A percentile compares a stretch with the other conserved stretches of the same genome.
phyloP scores from a whole-genome alignment of 92 coral and sea anemone species.

The Epizoanthus ramosus region DNA sequence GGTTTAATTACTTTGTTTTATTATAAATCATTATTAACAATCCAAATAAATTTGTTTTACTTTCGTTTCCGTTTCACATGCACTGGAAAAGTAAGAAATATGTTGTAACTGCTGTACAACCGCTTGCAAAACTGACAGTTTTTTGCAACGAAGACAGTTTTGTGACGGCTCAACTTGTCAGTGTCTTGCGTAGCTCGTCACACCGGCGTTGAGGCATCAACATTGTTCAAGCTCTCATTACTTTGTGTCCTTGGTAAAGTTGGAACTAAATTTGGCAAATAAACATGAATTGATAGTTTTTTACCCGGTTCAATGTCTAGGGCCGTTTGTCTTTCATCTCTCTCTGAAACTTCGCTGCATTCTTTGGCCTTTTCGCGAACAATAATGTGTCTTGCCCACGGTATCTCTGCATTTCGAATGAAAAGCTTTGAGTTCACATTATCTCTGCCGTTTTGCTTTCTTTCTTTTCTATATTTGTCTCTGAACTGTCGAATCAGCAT shows the following conservation, averaged over 20 bases:
- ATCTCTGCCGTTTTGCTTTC: constrained; percentile 29
- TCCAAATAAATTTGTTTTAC: too few relatives aligned
- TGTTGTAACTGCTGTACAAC: too few relatives aligned
- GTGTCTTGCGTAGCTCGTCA: neutral
- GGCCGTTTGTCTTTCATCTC: constrained; percentile 14
- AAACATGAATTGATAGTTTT: constrained; percentile 82
- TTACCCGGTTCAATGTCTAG: constrained; percentile 67
- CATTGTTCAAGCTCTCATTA: neutral
- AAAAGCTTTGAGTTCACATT: constrained; percentile 30
- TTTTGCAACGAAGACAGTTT: neutral
- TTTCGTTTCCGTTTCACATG: too few relatives aligned
- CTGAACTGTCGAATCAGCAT: constrained; percentile 66
- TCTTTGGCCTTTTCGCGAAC: constrained; percentile 24
- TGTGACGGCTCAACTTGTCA: neutral
- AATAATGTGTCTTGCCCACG: constrained; percentile 87
- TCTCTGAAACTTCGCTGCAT: constrained; percentile 1
- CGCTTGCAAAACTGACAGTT: neutral
- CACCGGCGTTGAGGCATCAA: neutral
- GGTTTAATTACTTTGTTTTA: too few relatives aligned
- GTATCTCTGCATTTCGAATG: constrained; percentile 53
- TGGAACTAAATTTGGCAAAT: constrained; percentile 65
- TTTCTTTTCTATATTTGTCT: constrained; percentile 50
- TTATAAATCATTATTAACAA: too few relatives aligned
- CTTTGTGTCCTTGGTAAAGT: neutral
- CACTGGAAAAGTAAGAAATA: too few relatives aligned